phyloP scores from a whole-genome alignment of 2,113 vertebrate species.

The Phyllostomus hastatus region DNA sequence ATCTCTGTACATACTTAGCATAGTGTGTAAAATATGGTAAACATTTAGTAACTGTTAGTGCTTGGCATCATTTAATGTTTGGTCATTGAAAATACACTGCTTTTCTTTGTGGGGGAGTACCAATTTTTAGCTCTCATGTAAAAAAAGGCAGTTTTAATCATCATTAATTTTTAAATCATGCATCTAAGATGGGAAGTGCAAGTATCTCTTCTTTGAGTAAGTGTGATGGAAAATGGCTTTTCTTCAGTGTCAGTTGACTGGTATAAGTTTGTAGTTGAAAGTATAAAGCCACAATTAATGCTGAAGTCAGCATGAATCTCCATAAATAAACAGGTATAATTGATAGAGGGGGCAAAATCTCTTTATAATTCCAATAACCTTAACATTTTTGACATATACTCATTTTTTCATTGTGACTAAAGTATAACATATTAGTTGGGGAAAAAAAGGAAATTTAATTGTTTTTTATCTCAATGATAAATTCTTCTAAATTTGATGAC shows the following conservation, averaged over 20 bases:
- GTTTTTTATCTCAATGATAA: slow-evolving; percentile 37
- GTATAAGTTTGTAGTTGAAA: background rate
- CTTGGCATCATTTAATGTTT: background rate
- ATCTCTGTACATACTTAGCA: background rate
- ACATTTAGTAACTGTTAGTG: background rate
- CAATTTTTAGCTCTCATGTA: background rate
- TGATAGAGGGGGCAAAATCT: background rate
- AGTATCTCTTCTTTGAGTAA: background rate
- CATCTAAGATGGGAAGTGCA: background rate
- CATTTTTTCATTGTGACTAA: background rate
- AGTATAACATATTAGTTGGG: background rate
- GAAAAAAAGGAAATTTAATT: background rate
- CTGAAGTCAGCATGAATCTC: background rate
- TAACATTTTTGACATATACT: background rate
- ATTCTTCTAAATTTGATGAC: slow-evolving; percentile 4
- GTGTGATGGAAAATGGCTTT: background rate
- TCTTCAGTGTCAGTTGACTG: background rate
- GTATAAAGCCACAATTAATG: background rate
- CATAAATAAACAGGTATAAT: background rate
- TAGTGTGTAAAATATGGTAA: background rate
- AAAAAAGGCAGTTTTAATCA: background rate
- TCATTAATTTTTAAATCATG: background rate
- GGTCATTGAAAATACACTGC: background rate
- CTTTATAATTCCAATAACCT: slow-evolving; percentile 7
- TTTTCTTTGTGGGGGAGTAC: background rate